These are phyloP conservation scores for Nycticebus coucang DNA, from an alignment of 2,113 vertebrate genomes.

Conservation along the genomic window DNA sequence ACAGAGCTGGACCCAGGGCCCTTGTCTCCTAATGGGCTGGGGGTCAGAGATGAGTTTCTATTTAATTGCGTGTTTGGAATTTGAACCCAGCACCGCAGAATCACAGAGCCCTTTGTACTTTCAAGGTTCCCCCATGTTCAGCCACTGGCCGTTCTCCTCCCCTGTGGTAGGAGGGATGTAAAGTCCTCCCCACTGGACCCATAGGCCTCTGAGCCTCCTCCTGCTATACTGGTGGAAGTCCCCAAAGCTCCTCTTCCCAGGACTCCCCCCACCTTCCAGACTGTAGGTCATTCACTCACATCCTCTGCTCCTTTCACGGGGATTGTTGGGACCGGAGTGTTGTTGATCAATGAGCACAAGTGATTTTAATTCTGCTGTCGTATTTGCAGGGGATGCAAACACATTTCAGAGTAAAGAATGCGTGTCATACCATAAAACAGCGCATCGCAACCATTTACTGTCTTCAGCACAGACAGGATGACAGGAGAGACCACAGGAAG, in stretches of 20 bases:
- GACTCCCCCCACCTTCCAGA: accelerated
- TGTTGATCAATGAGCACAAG: background rate
- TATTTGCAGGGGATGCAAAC: background rate
- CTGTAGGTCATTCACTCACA: accelerated
- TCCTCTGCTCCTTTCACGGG: accelerated
- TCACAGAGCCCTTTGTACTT: no score
- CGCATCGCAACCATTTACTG: constrained; percentile 58
- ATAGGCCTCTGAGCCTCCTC: no score
- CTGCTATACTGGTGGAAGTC: background rate
- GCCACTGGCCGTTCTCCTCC: accelerated
- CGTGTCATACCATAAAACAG: background rate
- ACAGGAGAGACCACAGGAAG: background rate
- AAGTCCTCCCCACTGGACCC: background rate
- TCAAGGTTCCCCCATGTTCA: background rate
- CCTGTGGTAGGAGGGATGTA: background rate
- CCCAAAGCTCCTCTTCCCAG: accelerated
- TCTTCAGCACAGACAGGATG: constrained; percentile 12
- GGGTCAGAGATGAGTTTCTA: accelerated
- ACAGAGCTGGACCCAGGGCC: background rate
- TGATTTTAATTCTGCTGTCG: background rate
- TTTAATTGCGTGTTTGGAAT: background rate
- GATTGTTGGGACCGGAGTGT: background rate
- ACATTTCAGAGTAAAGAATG: constrained; percentile 14
- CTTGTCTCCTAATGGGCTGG: accelerated
- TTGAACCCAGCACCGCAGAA: background rate